These are phyloP conservation scores for Enteromius mattozi DNA, from an alignment of 2,797 vertebrate genomes.

Conservation along the genomic window DNA sequence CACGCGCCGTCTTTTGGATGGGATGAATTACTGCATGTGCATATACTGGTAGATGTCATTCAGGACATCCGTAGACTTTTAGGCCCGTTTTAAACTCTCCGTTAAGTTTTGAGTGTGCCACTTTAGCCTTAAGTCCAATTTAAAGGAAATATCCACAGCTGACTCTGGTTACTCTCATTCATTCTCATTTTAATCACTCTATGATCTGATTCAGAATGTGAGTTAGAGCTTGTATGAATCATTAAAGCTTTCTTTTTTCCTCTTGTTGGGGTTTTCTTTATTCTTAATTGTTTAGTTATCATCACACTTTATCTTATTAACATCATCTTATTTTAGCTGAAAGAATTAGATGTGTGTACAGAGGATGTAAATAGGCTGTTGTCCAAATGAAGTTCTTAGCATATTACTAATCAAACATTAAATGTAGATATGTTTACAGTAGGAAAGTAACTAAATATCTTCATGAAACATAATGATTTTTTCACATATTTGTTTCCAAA, in stretches of 20 bases:
- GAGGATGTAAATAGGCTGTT: neutral
- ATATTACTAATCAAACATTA: no score
- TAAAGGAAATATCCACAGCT: neutral
- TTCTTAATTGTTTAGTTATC: neutral
- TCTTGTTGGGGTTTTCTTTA: neutral
- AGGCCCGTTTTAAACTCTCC: neutral
- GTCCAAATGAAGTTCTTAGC: neutral
- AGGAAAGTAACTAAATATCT: no score
- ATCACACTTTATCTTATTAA: no score
- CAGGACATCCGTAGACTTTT: neutral
- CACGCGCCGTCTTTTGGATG: conserved; percentile 14
- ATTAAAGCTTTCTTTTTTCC: neutral
- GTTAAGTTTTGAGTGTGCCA: neutral
- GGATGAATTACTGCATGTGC: conserved; percentile 5
- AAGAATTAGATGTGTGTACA: neutral
- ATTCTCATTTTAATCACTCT: neutral
- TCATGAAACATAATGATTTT: neutral
- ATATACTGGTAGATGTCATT: neutral
- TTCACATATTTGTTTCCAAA: no score
- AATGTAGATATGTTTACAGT: neutral
- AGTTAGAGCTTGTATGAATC: neutral
- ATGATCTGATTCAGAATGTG: neutral
- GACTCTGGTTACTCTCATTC: neutral
- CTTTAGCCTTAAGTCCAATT: neutral
- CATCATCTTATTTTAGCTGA: neutral